Evolutionary conservation across 2,888 invertebrate genomes (phyloP), one percentile per base, ranked within the genome.

Genomic region (Girardia tigrina): DNA sequence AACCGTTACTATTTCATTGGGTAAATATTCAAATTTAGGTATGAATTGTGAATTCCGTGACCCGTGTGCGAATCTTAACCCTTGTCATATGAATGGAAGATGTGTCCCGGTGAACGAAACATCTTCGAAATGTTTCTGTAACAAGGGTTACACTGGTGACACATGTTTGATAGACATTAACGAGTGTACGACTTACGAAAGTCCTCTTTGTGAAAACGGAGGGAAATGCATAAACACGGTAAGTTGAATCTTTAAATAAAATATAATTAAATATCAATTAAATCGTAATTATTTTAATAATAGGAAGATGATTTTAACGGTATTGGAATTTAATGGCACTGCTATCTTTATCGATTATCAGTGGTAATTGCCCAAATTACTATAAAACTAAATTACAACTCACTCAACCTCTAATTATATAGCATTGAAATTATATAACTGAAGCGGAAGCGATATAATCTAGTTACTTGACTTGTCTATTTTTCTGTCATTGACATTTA

Each of bases 101-200:
- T 28, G 29, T 20, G 36, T 76, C 23, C 56, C 28, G 20, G 26
- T 20, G 20, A 27, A 16, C 14, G 28, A 29, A 2, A 42, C 28
- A 1, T 23, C 23, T 1, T 27, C 28, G 29, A 16, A 26, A 16
- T 76, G 76, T 70, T 20, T 36, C 14, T 76, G 76, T 29, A n/a
- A 23, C 23, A 26, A 28, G 26, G 76, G 74, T 12, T 76, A 70
- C 72, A 77, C 56, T 28, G 77, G 77, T n/a, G 56, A 26, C n/a
- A 28, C 14, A 12, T 77, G 77, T 71, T 28, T 29, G 1, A n/a
- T 14, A 26, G 71, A 76, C 28, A 71, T 76, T 29, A 29, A 76
- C 71, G 74, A 76, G 42, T 76, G 77, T 71, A 28, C 12, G 0
- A 74, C 42, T 56, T 42, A 56, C 20, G 74, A 74, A 23, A 6